Evolutionary conservation across 1,140 invertebrate species (phyloP).

Genomic region (Halyomorpha halys): DNA sequence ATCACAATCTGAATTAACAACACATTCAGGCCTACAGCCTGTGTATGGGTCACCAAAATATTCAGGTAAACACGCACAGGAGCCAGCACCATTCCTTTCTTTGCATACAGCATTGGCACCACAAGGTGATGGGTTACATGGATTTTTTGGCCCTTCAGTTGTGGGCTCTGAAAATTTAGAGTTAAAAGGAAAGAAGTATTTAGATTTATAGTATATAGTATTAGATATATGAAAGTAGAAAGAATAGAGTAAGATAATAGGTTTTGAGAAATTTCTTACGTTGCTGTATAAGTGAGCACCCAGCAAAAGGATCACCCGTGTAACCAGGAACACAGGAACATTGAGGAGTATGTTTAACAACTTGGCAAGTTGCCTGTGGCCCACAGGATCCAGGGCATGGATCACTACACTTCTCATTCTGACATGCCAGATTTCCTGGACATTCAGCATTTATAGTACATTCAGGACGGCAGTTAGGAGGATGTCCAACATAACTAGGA

Average conservation of each 20-base stretch:
- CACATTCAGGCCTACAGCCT: conserved; percentile 51
- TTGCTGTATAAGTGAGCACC: conserved; percentile 46
- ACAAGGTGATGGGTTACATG: conserved; percentile 62
- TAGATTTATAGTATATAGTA: background rate
- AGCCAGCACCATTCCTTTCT: conserved; percentile 60
- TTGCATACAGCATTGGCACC: conserved; percentile 62
- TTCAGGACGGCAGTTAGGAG: conserved; percentile 71
- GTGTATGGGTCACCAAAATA: conserved; percentile 58
- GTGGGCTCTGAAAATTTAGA: conserved; percentile 34
- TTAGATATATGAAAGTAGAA: conserved; percentile 4
- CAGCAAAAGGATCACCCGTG: conserved; percentile 72
- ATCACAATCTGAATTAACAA: conserved; percentile 58
- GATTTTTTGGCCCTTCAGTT: conserved; percentile 40
- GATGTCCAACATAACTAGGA: conserved; percentile 62
- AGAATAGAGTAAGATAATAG: background rate
- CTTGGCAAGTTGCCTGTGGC: conserved; percentile 65
- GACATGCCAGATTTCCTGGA: conserved; percentile 64
- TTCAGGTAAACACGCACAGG: conserved; percentile 54
- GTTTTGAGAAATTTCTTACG: conserved; percentile 27
- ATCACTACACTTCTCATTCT: conserved; percentile 67
- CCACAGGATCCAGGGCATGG: conserved; percentile 79
- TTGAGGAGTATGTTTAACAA: conserved; percentile 68
- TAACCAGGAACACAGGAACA: conserved; percentile 68
- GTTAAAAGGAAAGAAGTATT: conserved; percentile 36
- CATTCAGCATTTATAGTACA: conserved; percentile 74